Base-by-base conservation (phyloP, 2,113 vertebrate species). In the Hippocampus mohnikei region DNA sequence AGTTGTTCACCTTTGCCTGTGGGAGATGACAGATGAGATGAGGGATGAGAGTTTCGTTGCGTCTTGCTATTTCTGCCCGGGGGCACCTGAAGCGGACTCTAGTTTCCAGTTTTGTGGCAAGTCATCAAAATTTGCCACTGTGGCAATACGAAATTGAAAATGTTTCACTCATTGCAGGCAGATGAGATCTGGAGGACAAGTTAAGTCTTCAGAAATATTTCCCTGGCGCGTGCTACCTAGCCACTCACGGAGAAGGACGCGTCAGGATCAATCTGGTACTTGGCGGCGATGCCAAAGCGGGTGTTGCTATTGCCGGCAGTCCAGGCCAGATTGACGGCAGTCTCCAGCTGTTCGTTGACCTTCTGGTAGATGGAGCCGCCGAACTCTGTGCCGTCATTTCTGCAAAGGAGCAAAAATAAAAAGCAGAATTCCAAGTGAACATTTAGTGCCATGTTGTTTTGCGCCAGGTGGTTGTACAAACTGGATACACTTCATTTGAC, bases 321-420 rank as follows among this genome's bases (percentile, higher is more conserved):
- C 97, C 97, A 99, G 66, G 97, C 95, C 23, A 99, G 91, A 70
- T 97, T 98, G 72, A 99, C 96, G 0, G 95, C 97, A 0, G 96
- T 99, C 93, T 99, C 97, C 91, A 99, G 88, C 81, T 98, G 94
- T 58, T 97, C 92, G 41, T 98, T 99, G 85, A 99, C 96, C 80
- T 99, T 98, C 90, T 99, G 97, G 87, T 99, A 99, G 90, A 99
- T 98, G 79, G 96, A 98, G 69, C 96, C 97, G 0, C 97, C 97
- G 74, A 99, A 99, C 82, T 99, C 97, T 0, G 96, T 98, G 25
- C 97, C 97, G 6, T 99, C 96, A 1, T 99, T 99, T 83, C 97
- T 99, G 82, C 80, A 89, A 25, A 25, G 62, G 41, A 46, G 90
- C 33, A 58, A 52, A n/a, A 33, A 33, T 69, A 63, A 8, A 56